Evolutionary conservation across 2,797 vertebrate species (phyloP).

Genomic region (Urocyon cinereoargenteus): DNA sequence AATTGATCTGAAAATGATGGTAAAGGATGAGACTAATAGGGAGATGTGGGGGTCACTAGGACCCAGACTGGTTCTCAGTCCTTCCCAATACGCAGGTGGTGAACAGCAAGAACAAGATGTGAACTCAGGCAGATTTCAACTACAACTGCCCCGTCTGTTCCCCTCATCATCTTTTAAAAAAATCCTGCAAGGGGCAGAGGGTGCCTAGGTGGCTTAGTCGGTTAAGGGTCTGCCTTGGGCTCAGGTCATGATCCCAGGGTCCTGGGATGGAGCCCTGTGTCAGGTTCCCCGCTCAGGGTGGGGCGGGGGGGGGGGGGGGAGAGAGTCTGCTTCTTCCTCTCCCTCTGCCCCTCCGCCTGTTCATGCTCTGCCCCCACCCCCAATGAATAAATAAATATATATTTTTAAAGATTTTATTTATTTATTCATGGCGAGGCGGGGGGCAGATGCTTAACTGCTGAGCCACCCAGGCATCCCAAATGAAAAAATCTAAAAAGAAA

Average conservation of each 20-base stretch:
- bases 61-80: background rate
- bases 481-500: background rate
- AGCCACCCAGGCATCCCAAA: no score
- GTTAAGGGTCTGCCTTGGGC: background rate
- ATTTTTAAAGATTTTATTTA: no score
- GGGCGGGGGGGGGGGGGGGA: no score
- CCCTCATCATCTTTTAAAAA: background rate
- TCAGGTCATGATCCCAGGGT: background rate
- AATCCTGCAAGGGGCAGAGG: accelerated
- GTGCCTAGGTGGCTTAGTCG: background rate
- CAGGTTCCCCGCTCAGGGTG: background rate
- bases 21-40: background rate
- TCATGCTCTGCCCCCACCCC: background rate
- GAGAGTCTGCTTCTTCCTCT: background rate
- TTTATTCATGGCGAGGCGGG: no score
- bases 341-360: background rate
- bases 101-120: background rate
- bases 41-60: background rate
- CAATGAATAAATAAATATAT: background rate
- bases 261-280: background rate
- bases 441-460: no score
- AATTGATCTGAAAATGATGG: background rate
- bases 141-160: background rate
- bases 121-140: background rate
- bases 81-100: background rate